Conservation (phyloP, 2,113 vertebrate species). For the Nothobranchius furzeri region DNA sequence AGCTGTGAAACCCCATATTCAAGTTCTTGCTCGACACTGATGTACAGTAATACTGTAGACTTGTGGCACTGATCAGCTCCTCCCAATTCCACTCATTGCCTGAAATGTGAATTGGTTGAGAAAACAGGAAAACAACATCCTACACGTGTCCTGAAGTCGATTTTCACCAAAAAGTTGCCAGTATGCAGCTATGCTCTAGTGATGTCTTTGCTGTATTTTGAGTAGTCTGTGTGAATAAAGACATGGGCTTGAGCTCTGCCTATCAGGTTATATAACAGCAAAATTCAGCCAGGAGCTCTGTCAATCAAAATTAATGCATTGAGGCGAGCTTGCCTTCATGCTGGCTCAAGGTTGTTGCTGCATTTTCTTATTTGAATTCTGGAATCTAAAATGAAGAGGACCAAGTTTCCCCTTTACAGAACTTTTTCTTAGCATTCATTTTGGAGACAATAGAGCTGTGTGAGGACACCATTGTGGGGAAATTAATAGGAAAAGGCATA, state of each 20-base stretch:
- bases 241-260: constrained; percentile 34
- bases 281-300: constrained; percentile 37
- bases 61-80: neutral
- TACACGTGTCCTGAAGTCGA: constrained; percentile 2
- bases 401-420: neutral
- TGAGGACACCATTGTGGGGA: no score
- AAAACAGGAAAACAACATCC: constrained; percentile 3
- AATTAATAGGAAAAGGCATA: no score
- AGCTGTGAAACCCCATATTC: no score
- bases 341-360: constrained; percentile 27
- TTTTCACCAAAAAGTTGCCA: neutral
- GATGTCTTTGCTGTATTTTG: constrained; percentile 5
- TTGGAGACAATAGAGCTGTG: no score
- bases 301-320: constrained; percentile 47
- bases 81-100: constrained; percentile 12
- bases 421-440: no score
- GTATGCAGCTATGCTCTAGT: constrained; percentile 2
- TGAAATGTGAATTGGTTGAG: neutral
- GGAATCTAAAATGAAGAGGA: constrained; percentile 8
- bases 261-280: constrained; percentile 45
- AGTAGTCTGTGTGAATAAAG: constrained; percentile 21
- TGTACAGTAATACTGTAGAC: no score
- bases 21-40: no score
- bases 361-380: constrained; percentile 16
- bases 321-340: constrained; percentile 6